Evolutionary conservation across 2,797 vertebrate species (phyloP).

Genomic region (Neostethus bicornis): DNA sequence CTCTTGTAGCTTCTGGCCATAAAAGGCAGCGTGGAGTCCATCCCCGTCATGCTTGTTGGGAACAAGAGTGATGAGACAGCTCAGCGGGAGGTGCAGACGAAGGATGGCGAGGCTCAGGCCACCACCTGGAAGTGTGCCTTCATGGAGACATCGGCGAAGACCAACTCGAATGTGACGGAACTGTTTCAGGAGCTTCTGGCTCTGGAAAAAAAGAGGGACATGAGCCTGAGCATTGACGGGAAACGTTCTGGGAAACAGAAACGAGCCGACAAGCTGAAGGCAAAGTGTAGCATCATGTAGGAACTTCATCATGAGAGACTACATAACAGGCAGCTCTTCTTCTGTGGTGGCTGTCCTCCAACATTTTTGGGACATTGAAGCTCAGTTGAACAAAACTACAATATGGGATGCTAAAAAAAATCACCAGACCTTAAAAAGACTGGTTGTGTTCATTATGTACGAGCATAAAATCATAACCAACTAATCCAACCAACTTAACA

Average conservation of each 20-base stretch:
- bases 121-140: slow-evolving; percentile 92
- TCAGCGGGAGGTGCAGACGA: slow-evolving; percentile 88
- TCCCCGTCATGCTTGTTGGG: slow-evolving; percentile 95
- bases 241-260: slow-evolving; percentile 91
- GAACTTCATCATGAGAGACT: slow-evolving; percentile 8
- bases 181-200: slow-evolving; percentile 95
- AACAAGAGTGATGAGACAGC: slow-evolving; percentile 92
- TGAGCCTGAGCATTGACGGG: slow-evolving; percentile 91
- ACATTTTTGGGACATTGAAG: slow-evolving; percentile 31
- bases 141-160: slow-evolving; percentile 97
- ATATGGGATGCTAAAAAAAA: slow-evolving; percentile 15
- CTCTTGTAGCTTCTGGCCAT: slow-evolving; percentile 83
- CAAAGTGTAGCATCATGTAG: slow-evolving; percentile 93
- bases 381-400: slow-evolving; percentile 42
- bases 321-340: slow-evolving; percentile 12
- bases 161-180: slow-evolving; percentile 94
- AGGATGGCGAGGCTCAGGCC: slow-evolving; percentile 88
- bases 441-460: slow-evolving; percentile 11
- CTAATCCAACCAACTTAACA: background rate
- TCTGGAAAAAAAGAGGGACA: slow-evolving; percentile 90
- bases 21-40: slow-evolving; percentile 91
- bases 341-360: slow-evolving; percentile 7
- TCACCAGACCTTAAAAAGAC: slow-evolving; percentile 8
- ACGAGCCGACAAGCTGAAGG: slow-evolving; percentile 90
- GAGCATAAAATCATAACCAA: no score